Conservation (phyloP, 53 echinoderm and acorn worm species). For the Glandiceps talaboti region DNA sequence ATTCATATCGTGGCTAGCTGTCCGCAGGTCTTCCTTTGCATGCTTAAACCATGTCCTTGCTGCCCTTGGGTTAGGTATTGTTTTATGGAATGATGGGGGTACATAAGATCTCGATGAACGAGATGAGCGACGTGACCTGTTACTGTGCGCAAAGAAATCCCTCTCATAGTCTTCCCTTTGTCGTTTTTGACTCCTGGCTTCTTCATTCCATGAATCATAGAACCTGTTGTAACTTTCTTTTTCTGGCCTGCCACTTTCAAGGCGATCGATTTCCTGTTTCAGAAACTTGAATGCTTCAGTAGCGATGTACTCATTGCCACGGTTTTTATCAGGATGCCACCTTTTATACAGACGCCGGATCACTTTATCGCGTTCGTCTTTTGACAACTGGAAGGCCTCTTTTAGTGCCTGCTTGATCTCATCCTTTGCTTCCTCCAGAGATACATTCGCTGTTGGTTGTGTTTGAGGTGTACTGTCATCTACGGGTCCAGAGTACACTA, state of each 20-base stretch:
- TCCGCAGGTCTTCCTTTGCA: conserved; percentile 18
- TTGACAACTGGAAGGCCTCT: conserved; percentile 23
- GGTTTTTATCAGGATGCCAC: conserved; percentile 68
- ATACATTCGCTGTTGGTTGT: conserved; percentile 1
- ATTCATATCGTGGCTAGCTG: conserved; percentile 6
- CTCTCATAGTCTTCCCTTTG: too few species aligned
- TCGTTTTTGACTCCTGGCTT: too few species aligned
- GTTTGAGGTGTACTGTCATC: neutral
- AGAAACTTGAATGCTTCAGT: conserved; percentile 40
- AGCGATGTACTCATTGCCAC: conserved; percentile 17
- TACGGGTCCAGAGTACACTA: neutral
- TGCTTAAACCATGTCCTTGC: conserved; percentile 24
- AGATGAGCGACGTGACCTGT: too few species aligned
- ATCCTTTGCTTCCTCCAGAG: conserved; percentile 3
- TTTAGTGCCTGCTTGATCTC: conserved; percentile 15
- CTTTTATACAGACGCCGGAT: conserved; percentile 35
- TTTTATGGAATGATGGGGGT: conserved; percentile 4
- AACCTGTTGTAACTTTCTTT: too few species aligned
- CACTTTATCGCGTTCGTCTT: conserved; percentile 27
- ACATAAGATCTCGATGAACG: too few species aligned
- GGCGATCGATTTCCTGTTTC: conserved; percentile 24
- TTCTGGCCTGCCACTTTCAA: too few species aligned
- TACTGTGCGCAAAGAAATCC: too few species aligned
- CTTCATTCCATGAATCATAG: too few species aligned
- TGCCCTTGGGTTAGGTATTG: conserved; percentile 17